These are phyloP conservation scores for Channa striata DNA, from an alignment of 2,797 vertebrate species.

Conservation along the genomic window DNA sequence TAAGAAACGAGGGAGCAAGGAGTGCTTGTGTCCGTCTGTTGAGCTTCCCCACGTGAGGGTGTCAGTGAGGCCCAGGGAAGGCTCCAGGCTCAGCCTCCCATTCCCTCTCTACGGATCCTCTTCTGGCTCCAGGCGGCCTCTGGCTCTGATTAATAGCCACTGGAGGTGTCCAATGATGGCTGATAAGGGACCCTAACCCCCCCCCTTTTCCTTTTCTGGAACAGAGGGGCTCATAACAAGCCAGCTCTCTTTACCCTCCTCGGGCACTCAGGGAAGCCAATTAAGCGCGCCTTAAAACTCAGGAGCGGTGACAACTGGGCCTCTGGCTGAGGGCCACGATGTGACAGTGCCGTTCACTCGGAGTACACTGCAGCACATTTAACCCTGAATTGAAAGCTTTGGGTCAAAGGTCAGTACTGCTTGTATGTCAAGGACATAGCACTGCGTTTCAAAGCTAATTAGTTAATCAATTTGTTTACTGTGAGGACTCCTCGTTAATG, in stretches of 20 bases:
- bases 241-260: conserved; percentile 62
- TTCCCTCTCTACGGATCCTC: conserved; percentile 71
- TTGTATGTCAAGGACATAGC: conserved; percentile 20
- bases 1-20: conserved; percentile 71
- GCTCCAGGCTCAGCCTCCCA: conserved; percentile 60
- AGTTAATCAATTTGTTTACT: conserved; percentile 78
- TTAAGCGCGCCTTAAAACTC: conserved; percentile 81
- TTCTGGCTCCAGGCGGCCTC: conserved; percentile 91
- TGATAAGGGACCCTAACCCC: conserved; percentile 84
- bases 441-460: conserved; percentile 71
- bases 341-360: conserved; percentile 59
- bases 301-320: conserved; percentile 74
- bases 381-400: conserved; percentile 60
- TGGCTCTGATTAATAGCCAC: conserved; percentile 92
- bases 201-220: conserved; percentile 48
- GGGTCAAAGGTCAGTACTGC: conserved; percentile 59
- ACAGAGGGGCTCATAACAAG: conserved; percentile 74
- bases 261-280: conserved; percentile 75
- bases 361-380: conserved; percentile 58
- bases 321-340: conserved; percentile 57
- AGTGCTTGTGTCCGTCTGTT: conserved; percentile 74
- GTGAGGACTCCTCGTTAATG: conserved; percentile 60
- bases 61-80: conserved; percentile 66
- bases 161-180: conserved; percentile 92
- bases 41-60: conserved; percentile 58